phyloP scores from a whole-genome alignment of 2,888 invertebrate species.

The Dexiosoma caninum region DNA sequence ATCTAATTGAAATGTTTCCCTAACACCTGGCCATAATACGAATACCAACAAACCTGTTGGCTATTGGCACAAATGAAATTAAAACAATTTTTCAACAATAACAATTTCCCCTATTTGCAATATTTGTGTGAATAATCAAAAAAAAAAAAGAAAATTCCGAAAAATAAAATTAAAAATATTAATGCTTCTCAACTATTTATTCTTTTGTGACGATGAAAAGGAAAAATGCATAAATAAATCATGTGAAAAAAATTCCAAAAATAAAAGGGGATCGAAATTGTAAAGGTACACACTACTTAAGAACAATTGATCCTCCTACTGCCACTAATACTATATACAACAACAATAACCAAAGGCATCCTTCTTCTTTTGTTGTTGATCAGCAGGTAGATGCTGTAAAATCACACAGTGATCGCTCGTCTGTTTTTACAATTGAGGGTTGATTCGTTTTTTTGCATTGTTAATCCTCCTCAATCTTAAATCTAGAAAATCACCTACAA shows the following conservation, averaged over 20 bases:
- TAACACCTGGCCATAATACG: conserved; percentile 33
- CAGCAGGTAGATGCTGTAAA: conserved; percentile 51
- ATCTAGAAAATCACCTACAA: conserved; percentile 59
- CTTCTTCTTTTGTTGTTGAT: conserved; percentile 16
- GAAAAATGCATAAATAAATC: too few species aligned
- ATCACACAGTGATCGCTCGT: conserved; percentile 25
- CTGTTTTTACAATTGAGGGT: conserved; percentile 38
- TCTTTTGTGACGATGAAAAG: conserved; percentile 31
- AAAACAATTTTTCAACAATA: conserved; percentile 32
- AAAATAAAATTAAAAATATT: not conserved
- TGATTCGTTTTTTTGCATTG: conserved; percentile 40
- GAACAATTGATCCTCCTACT: conserved; percentile 63
- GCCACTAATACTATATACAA: conserved; percentile 39
- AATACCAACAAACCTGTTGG: conserved; percentile 32
- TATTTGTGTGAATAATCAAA: conserved; percentile 2
- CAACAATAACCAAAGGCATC: conserved; percentile 14
- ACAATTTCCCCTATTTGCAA: conserved; percentile 27
- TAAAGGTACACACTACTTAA: conserved; percentile 50
- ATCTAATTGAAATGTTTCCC: not conserved
- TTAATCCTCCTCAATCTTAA: conserved; percentile 53
- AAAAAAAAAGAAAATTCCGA: conserved; percentile 27
- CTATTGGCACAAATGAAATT: conserved; percentile 5
- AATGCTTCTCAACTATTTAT: conserved; percentile 21
- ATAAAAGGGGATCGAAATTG: conserved; percentile 24
- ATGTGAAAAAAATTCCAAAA: conserved; percentile 52